Percentiles rank a stretch among this genome's conserved stretches.
These are phyloP conservation scores for Agrochola lota DNA, from an alignment of 2,888 invertebrate species.

Conservation along the genomic window DNA sequence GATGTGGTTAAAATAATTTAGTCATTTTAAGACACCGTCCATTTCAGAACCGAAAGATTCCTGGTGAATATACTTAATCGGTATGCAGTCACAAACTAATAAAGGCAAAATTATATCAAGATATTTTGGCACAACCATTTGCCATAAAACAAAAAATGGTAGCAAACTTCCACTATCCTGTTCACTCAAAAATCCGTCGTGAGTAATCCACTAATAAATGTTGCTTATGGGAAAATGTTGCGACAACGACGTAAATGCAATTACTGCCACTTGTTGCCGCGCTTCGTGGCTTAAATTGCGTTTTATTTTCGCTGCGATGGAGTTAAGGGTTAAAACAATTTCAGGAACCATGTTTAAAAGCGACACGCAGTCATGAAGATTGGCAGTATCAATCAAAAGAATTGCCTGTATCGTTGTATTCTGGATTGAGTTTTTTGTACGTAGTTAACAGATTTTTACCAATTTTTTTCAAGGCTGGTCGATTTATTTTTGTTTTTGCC, in stretches of 20 bases:
- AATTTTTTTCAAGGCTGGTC: neutral
- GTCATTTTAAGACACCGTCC: neutral
- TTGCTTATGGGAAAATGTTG: conserved; percentile 69
- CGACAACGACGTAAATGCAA: conserved; percentile 74
- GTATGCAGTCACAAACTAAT: neutral
- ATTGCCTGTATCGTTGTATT: conserved; percentile 31
- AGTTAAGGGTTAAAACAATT: conserved; percentile 57
- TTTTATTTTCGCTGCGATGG: conserved; percentile 65
- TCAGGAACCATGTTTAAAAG: conserved; percentile 50
- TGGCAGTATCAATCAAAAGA: conserved; percentile 49
- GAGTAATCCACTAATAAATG: conserved; percentile 59
- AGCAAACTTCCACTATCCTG: conserved; percentile 13
- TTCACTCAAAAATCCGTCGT: conserved; percentile 33
- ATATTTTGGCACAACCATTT: neutral
- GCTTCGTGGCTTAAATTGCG: conserved; percentile 69
- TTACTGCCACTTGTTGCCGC: conserved; percentile 75
- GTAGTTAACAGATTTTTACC: neutral
- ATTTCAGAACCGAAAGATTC: neutral
- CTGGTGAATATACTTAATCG: too few species aligned
- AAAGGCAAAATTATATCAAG: too few species aligned
- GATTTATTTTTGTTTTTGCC: conserved; percentile 1
- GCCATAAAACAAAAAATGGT: neutral
- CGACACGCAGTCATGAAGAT: conserved; percentile 42
- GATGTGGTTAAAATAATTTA: neutral
- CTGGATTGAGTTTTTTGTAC: conserved; percentile 14